Conservation (phyloP, 2,888 invertebrate species). For the Itoplectis maculator region DNA sequence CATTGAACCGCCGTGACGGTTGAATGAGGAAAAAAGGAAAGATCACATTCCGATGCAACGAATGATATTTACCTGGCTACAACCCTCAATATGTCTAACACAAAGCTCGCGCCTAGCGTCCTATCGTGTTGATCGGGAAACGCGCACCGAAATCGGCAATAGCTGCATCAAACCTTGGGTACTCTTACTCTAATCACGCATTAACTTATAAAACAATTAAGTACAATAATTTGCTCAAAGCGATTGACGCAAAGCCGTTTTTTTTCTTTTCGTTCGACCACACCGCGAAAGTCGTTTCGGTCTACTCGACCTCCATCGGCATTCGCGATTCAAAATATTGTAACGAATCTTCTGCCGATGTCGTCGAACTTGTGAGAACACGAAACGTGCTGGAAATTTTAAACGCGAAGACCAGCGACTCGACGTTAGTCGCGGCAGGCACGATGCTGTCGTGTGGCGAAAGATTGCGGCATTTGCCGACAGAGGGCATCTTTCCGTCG, state of each 20-base stretch:
- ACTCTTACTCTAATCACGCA: background rate
- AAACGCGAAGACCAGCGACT: background rate
- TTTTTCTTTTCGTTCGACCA: background rate
- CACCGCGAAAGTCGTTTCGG: background rate
- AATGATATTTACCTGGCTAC: background rate
- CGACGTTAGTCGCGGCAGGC: background rate
- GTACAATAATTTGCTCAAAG: background rate
- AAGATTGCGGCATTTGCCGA: background rate
- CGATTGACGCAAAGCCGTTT: background rate
- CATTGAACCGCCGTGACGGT: background rate
- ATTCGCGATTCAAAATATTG: conserved; percentile 5
- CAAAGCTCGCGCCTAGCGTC: background rate
- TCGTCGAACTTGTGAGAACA: background rate
- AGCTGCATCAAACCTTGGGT: background rate
- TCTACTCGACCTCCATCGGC: background rate
- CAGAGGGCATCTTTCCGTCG: too few species aligned
- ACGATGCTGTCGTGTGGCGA: background rate
- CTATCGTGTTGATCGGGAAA: background rate
- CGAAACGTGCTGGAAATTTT: background rate
- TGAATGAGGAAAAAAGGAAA: background rate
- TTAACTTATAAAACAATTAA: background rate
- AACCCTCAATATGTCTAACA: background rate
- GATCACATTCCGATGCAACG: background rate
- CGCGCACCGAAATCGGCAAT: background rate
- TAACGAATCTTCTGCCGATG: background rate